These are phyloP conservation scores for Bradypodion pumilum DNA, from an alignment of 2,797 vertebrate species.

Conservation along the genomic window DNA sequence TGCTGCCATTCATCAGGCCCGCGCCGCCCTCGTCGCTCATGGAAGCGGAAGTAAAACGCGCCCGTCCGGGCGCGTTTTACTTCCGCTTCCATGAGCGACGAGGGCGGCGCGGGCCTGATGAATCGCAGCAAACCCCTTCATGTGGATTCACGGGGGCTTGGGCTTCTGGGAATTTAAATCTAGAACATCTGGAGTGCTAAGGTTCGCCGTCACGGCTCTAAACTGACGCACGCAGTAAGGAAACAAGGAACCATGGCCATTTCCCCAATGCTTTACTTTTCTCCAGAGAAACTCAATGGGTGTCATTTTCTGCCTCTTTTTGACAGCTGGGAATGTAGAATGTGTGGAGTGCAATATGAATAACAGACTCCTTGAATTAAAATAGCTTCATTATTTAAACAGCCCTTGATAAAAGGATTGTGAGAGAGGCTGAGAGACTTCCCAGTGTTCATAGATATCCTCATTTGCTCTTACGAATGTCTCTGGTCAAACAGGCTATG, in stretches of 20 bases:
- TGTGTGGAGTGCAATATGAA: neutral
- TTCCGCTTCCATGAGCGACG: no score
- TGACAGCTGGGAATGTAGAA: neutral
- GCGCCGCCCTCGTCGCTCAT: no score
- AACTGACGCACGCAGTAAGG: neutral
- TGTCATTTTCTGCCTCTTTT: neutral
- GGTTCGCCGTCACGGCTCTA: no score
- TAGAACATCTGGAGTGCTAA: no score
- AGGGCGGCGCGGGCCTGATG: no score
- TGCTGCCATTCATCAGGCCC: no score
- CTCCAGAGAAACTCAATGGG: neutral
- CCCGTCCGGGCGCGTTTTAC: no score
- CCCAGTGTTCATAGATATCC: neutral
- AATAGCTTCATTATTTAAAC: neutral
- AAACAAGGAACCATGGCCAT: neutral
- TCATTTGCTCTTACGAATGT: neutral
- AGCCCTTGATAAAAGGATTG: neutral
- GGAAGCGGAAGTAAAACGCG: no score
- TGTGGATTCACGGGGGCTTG: no score
- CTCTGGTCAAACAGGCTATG: neutral
- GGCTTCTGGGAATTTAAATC: no score
- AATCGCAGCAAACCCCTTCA: no score
- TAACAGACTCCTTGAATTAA: neutral
- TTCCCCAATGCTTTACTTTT: neutral
- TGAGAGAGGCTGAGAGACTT: neutral